Evolutionary conservation across 2,888 invertebrate species (phyloP).

Genomic region (Lissonota sp.): DNA sequence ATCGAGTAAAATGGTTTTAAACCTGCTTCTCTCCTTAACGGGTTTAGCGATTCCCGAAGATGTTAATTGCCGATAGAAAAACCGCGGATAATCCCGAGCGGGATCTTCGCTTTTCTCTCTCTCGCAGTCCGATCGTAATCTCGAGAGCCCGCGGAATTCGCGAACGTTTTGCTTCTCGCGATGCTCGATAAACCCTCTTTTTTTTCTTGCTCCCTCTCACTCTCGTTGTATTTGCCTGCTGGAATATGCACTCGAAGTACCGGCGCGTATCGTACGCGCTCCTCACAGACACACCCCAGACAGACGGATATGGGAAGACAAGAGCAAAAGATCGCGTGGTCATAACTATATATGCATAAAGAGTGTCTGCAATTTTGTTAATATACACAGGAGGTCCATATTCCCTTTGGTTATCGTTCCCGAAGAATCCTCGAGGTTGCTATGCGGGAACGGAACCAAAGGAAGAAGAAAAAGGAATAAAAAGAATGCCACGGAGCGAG

Average conservation of each 20-base stretch:
- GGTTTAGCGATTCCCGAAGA: not conserved
- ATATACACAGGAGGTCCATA: slow-evolving; percentile 8
- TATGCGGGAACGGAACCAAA: slow-evolving; percentile 22
- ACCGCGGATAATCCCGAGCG: not conserved
- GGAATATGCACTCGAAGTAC: slow-evolving; percentile 65
- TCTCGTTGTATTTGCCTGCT: slow-evolving; percentile 52
- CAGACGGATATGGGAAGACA: slow-evolving; percentile 11
- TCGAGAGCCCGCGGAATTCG: slow-evolving; percentile 71
- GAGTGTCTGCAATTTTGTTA: no score
- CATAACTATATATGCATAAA: no score
- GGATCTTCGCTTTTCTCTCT: not conserved
- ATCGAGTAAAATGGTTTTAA: not conserved
- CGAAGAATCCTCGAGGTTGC: slow-evolving; percentile 28
- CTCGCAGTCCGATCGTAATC: slow-evolving; percentile 73
- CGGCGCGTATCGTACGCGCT: not conserved
- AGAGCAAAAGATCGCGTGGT: not conserved
- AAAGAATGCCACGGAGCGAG: slow-evolving; percentile 33
- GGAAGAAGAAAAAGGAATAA: not conserved
- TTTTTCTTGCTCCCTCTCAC: slow-evolving; percentile 29
- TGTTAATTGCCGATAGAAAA: slow-evolving; percentile 22
- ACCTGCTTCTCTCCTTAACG: not conserved
- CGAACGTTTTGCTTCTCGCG: slow-evolving; percentile 68
- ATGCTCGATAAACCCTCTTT: slow-evolving; percentile 19
- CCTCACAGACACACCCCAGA: slow-evolving; percentile 5
- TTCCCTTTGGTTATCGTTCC: slow-evolving; percentile 38